These are phyloP conservation scores for Phoxinus dragarum DNA, from an alignment of 2,797 vertebrate species.

Conservation along the genomic window DNA sequence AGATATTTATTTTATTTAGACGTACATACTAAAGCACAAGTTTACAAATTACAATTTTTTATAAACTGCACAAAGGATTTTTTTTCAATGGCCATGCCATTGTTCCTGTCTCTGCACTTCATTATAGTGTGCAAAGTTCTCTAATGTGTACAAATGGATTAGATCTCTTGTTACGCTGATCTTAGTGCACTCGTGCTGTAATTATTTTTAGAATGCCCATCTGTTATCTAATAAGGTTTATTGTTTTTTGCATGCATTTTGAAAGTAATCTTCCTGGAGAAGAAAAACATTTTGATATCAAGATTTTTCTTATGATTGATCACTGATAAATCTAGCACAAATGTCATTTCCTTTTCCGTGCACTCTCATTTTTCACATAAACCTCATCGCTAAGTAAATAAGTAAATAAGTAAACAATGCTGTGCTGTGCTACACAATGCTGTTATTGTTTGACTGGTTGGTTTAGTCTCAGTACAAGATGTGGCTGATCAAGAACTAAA, in stretches of 20 bases:
- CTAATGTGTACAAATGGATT: neutral
- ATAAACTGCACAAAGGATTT: neutral
- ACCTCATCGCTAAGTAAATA: conserved; percentile 13
- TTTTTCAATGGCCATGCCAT: neutral
- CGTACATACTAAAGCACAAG: neutral
- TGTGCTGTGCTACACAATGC: conserved; percentile 34
- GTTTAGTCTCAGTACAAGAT: conserved; percentile 52
- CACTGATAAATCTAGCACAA: neutral
- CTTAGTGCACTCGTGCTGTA: neutral
- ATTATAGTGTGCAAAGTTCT: neutral
- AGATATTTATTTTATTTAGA: neutral
- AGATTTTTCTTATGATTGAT: conserved; percentile 5
- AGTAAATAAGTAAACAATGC: neutral
- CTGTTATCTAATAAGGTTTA: neutral
- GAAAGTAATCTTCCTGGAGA: neutral
- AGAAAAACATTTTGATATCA: neutral
- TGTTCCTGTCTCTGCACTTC: neutral
- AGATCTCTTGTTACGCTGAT: neutral
- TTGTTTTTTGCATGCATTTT: neutral
- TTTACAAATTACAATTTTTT: neutral
- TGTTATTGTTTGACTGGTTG: conserved; percentile 53
- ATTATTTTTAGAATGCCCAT: neutral
- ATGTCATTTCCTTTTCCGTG: neutral
- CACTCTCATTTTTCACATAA: conserved; percentile 23
- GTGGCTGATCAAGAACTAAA: conserved; percentile 50